Evolutionary conservation across 2,888 invertebrate genomes (phyloP).

Genomic region (Lutraria lutraria): DNA sequence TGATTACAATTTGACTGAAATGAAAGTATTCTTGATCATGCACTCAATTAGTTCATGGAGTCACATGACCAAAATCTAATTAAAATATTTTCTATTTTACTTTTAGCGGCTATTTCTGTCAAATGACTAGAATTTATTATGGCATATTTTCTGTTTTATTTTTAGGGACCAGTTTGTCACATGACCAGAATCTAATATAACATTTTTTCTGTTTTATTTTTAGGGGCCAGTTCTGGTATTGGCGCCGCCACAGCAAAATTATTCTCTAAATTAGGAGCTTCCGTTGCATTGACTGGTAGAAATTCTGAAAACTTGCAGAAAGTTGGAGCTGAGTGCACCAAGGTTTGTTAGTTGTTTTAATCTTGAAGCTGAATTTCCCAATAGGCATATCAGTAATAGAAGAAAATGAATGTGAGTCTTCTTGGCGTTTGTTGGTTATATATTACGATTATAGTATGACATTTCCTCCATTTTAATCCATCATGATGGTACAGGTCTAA

Average conservation of each 20-base stretch:
- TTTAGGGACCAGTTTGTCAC: too few species aligned
- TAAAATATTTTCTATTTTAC: too few species aligned
- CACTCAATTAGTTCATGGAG: too few species aligned
- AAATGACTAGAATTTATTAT: too few species aligned
- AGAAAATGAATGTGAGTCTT: background rate
- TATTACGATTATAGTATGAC: background rate
- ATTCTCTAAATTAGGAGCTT: constrained; percentile 85
- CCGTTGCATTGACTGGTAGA: constrained; percentile 84
- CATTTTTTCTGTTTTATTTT: too few species aligned
- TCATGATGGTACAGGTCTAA: background rate
- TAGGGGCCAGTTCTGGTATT: constrained; percentile 86
- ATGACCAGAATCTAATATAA: too few species aligned
- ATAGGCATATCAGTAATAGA: background rate
- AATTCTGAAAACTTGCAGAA: constrained; percentile 82
- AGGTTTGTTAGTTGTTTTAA: constrained; percentile 50
- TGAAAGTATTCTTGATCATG: too few species aligned
- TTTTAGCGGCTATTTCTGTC: too few species aligned
- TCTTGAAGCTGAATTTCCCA: background rate
- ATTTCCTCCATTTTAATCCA: background rate
- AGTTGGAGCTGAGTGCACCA: constrained; percentile 79
- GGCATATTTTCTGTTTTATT: too few species aligned
- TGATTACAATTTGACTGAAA: too few species aligned
- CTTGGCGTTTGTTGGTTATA: background rate
- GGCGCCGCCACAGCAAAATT: constrained; percentile 85
- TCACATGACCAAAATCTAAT: too few species aligned